These are phyloP conservation scores for Triplophysa tibetana DNA, from an alignment of 2,113 vertebrate genomes.

Conservation along the genomic window DNA sequence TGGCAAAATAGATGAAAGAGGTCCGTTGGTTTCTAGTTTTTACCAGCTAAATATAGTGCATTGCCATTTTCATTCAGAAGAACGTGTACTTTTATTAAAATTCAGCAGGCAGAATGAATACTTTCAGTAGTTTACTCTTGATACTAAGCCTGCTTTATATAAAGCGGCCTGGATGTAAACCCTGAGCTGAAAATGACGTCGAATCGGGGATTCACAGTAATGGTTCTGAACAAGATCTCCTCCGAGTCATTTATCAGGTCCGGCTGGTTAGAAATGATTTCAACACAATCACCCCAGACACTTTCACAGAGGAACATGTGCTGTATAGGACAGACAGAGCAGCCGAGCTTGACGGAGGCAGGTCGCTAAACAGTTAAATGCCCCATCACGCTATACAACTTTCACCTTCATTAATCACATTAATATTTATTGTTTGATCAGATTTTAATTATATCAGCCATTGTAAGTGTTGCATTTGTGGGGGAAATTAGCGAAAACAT, in stretches of 20 bases:
- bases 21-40: no score
- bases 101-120: no score
- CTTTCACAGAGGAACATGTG: conserved; percentile 16
- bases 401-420: conserved; percentile 32
- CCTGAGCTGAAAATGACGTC: no score
- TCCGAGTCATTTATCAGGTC: conserved; percentile 22
- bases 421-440: conserved; percentile 13
- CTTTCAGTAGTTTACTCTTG: neutral
- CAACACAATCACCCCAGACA: neutral
- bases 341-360: conserved; percentile 16
- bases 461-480: no score
- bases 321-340: neutral
- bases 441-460: neutral
- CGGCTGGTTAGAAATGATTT: conserved; percentile 5
- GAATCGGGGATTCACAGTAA: neutral
- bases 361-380: conserved; percentile 15
- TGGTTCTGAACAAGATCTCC: neutral
- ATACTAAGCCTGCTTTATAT: neutral
- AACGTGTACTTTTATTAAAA: no score
- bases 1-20: no score
- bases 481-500: neutral
- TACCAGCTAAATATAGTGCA: no score
- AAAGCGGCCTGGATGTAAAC: conserved; percentile 13
- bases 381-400: conserved; percentile 9
- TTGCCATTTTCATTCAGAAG: no score